Conservation (phyloP, 2,888 invertebrate species). For the Danaus chrysippus region DNA sequence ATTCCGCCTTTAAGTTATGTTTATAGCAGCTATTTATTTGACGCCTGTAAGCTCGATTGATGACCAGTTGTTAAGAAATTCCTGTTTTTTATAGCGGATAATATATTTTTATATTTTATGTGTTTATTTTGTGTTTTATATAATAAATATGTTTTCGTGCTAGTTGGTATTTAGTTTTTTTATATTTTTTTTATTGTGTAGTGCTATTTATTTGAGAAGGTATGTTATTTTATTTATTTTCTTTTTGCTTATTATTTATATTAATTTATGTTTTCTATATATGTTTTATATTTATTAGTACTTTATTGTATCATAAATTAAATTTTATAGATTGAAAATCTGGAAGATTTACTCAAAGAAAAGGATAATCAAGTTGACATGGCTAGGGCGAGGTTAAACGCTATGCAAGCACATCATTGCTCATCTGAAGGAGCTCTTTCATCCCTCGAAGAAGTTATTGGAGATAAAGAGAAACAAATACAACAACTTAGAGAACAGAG, state of each 20-base stretch:
- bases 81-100: no score
- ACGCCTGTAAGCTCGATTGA: no score
- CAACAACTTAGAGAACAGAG: constrained; percentile 95
- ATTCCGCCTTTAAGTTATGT: no score
- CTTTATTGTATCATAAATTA: constrained; percentile 7
- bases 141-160: background rate
- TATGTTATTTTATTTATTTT: constrained; percentile 32
- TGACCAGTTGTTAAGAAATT: no score
- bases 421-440: constrained; percentile 95
- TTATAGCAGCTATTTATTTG: no score
- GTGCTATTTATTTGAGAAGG: constrained; percentile 32
- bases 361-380: constrained; percentile 99
- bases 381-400: constrained; percentile 92
- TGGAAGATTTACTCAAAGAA: constrained; percentile 97
- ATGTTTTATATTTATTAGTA: constrained; percentile 21
- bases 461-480: constrained; percentile 98
- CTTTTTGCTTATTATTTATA: constrained; percentile 21
- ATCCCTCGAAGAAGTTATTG: constrained; percentile 95
- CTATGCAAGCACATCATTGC: constrained; percentile 97
- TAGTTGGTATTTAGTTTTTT: background rate
- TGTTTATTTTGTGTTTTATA: background rate
- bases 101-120: no score
- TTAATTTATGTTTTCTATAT: constrained; percentile 22
- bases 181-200: constrained; percentile 24
- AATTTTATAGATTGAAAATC: constrained; percentile 91